Conservation (phyloP, 1,140 invertebrate species). For the Drosophila kanapiae region DNA sequence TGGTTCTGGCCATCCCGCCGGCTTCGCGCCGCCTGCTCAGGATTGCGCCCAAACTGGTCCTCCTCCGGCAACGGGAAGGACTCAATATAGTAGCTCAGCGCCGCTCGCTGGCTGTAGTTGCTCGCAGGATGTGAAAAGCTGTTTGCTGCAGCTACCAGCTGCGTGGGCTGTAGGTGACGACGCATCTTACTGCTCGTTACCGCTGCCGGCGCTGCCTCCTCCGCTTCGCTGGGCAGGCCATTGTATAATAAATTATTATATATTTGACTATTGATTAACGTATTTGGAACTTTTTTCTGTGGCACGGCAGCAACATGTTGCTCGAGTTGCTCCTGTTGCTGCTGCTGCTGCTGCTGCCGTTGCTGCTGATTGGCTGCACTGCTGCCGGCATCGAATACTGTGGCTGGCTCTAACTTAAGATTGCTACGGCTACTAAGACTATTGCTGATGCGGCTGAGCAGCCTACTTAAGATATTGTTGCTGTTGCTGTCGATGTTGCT, state of each 20-base stretch:
- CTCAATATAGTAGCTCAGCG: conserved; percentile 63
- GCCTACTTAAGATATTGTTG: conserved; percentile 70
- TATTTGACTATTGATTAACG: conserved; percentile 84
- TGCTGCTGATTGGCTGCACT: conserved; percentile 46
- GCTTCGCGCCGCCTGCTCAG: conserved; percentile 69
- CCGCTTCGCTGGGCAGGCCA: conserved; percentile 53
- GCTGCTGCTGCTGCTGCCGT: conserved; percentile 34
- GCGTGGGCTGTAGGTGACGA: conserved; percentile 40
- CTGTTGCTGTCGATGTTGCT: conserved; percentile 66
- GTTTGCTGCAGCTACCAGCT: conserved; percentile 28
- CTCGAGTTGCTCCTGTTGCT: conserved; percentile 11
- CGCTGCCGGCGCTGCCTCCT: conserved; percentile 32
- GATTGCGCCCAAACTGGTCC: conserved; percentile 21
- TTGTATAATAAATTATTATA: conserved; percentile 79
- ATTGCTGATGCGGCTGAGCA: conserved; percentile 69
- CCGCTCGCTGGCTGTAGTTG: conserved; percentile 34
- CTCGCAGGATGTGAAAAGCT: conserved; percentile 24
- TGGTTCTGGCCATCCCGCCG: conserved; percentile 67
- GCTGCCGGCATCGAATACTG: conserved; percentile 71
- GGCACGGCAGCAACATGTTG: conserved; percentile 44
- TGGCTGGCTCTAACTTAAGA: conserved; percentile 73
- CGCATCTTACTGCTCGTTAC: conserved; percentile 52
- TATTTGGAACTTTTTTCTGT: conserved; percentile 82
- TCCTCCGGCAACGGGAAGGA: conserved; percentile 72
- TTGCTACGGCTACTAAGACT: conserved; percentile 79